phyloP scores from a whole-genome alignment of 92 coral and sea anemone species.

The Phymanthus crucifer region DNA sequence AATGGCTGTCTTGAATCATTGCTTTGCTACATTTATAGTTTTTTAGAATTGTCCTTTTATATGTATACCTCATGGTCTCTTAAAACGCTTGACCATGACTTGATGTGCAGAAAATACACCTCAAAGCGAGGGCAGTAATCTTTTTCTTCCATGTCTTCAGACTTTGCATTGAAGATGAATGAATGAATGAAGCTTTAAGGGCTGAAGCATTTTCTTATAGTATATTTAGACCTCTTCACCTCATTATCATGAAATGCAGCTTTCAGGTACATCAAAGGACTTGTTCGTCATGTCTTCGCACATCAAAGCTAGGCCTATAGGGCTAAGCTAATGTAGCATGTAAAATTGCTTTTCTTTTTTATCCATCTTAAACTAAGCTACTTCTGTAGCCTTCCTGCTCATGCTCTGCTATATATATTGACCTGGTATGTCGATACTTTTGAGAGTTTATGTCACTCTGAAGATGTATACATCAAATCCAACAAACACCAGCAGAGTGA shows the following conservation, averaged over 20 bases:
- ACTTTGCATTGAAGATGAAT: not conserved
- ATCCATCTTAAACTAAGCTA: not conserved
- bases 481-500: not conserved
- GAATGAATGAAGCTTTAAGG: too few species aligned
- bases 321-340: not conserved
- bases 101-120: not conserved
- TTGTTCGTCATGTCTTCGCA: too few species aligned
- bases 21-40: too few species aligned
- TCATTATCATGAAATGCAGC: not conserved
- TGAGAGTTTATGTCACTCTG: not conserved
- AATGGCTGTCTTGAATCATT: too few species aligned
- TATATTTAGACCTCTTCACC: not conserved
- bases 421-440: not conserved
- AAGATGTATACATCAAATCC: not conserved
- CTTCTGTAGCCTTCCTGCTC: not conserved
- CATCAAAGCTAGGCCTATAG: not conserved
- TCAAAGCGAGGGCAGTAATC: not conserved
- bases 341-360: not conserved
- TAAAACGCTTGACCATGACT: not conserved
- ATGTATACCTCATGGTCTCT: not conserved
- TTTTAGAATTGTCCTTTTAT: too few species aligned
- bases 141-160: not conserved
- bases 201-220: too few species aligned
- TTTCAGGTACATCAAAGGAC: not conserved
- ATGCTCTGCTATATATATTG: not conserved